Percentiles rank a stretch among this genome's conserved stretches.
These are phyloP conservation scores for Furnarius figulus DNA, from an alignment of 2,113 vertebrate species.

Conservation along the genomic window DNA sequence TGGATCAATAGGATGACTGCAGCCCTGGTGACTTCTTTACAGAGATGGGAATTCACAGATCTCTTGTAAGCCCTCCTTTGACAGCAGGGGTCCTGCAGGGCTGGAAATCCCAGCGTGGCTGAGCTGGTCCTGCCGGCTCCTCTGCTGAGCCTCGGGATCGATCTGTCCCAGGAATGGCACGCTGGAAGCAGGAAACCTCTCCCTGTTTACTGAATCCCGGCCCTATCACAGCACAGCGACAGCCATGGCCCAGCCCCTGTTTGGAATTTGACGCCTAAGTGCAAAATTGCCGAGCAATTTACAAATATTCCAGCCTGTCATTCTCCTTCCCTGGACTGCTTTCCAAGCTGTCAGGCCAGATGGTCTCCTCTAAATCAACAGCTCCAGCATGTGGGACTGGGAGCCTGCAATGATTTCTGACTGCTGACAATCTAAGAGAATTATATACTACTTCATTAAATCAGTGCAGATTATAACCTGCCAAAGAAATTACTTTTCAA, in stretches of 20 bases:
- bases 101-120: background rate
- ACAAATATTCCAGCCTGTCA: constrained; percentile 57
- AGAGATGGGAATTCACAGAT: background rate
- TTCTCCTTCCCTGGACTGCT: constrained; percentile 39
- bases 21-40: background rate
- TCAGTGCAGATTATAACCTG: constrained; percentile 42
- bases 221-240: background rate
- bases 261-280: background rate
- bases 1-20: background rate
- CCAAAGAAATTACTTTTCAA: constrained; percentile 27
- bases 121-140: background rate
- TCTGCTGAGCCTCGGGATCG: background rate
- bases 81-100: background rate
- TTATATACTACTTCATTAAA: constrained; percentile 33
- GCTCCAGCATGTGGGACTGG: background rate
- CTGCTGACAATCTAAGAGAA: constrained; percentile 39
- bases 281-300: constrained; percentile 39
- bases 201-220: background rate
- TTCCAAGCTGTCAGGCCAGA: constrained; percentile 68
- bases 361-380: constrained; percentile 63
- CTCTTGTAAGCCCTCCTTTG: background rate
- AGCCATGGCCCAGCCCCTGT: background rate
- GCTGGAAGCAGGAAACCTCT: background rate
- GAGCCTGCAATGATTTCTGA: constrained; percentile 47
- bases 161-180: background rate